Conservation (phyloP, 2,888 invertebrate genomes). For the Mesorhabditis sp. region DNA sequence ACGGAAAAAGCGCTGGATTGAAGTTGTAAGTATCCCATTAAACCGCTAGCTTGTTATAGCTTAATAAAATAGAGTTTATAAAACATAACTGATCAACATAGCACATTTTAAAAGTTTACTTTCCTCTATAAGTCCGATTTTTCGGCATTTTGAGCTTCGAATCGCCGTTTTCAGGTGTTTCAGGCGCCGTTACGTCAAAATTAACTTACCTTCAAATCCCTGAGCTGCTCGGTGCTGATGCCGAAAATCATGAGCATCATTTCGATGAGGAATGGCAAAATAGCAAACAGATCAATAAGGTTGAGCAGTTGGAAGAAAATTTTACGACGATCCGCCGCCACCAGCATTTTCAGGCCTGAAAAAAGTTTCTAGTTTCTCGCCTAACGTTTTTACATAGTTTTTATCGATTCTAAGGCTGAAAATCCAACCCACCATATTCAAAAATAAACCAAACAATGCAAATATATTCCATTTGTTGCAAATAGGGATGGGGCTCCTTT, state of each 20-base stretch:
- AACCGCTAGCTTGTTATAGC: no score
- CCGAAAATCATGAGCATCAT: slow-evolving; percentile 41
- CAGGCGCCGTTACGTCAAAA: not conserved
- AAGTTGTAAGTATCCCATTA: no score
- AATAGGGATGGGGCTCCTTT: slow-evolving; percentile 44
- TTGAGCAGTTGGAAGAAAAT: slow-evolving; percentile 47
- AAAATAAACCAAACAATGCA: slow-evolving; percentile 53
- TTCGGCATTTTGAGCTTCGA: no score
- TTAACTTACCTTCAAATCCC: slow-evolving; percentile 45
- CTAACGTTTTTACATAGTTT: no score
- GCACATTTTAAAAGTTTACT: no score
- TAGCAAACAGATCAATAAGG: slow-evolving; percentile 50
- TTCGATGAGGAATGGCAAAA: slow-evolving; percentile 51
- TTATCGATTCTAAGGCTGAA: not conserved
- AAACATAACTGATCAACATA: no score
- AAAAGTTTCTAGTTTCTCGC: not conserved
- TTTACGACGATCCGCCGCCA: slow-evolving; percentile 32
- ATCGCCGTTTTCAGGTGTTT: not conserved
- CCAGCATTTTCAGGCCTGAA: slow-evolving; percentile 40
- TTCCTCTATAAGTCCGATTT: no score
- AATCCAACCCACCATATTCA: slow-evolving; percentile 32
- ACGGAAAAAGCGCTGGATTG: no score
- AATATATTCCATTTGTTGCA: slow-evolving; percentile 43
- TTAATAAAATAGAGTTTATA: no score
- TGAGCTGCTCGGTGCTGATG: slow-evolving; percentile 46